A percentile compares a stretch with the other conserved stretches of the same genome.
Evolutionary conservation across 2,888 invertebrate species (phyloP).

Genomic region (Apoda limacodes): DNA sequence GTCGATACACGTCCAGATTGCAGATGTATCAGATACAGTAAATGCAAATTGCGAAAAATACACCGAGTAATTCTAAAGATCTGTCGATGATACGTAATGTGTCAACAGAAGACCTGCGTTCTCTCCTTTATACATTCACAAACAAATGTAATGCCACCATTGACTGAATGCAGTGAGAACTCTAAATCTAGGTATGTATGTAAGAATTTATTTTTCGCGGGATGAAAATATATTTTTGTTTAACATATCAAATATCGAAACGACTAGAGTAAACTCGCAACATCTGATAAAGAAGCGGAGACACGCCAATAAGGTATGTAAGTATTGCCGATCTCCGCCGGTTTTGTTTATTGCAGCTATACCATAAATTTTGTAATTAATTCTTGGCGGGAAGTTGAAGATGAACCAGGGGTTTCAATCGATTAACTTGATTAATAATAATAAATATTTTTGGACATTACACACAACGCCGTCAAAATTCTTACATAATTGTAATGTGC

Average conservation of each 20-base stretch:
- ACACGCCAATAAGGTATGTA: constrained; percentile 18
- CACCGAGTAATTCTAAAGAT: constrained; percentile 27
- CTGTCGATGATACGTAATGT: constrained; percentile 21
- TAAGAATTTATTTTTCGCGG: constrained; percentile 2
- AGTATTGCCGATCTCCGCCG: not conserved
- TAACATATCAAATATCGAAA: constrained; percentile 25
- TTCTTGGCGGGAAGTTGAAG: too few relatives aligned
- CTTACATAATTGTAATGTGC: too few relatives aligned
- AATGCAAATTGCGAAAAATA: constrained; percentile 43
- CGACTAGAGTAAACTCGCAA: constrained; percentile 23
- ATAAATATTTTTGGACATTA: too few relatives aligned
- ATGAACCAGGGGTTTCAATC: too few relatives aligned
- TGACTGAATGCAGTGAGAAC: too few relatives aligned
- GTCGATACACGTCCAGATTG: constrained; percentile 17
- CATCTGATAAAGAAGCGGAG: constrained; percentile 26
- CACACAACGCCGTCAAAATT: too few relatives aligned
- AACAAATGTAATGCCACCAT: too few relatives aligned
- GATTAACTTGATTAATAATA: too few relatives aligned
- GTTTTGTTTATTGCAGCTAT: not conserved
- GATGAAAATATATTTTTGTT: constrained; percentile 12
- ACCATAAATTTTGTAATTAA: too few relatives aligned
- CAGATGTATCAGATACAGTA: constrained; percentile 18
- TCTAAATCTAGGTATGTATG: constrained; percentile 1
- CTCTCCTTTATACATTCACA: too few relatives aligned
- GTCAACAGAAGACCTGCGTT: constrained; percentile 21